These are phyloP conservation scores for Deilephila elpenor DNA, from an alignment of 2,888 invertebrate genomes.

Conservation along the genomic window DNA sequence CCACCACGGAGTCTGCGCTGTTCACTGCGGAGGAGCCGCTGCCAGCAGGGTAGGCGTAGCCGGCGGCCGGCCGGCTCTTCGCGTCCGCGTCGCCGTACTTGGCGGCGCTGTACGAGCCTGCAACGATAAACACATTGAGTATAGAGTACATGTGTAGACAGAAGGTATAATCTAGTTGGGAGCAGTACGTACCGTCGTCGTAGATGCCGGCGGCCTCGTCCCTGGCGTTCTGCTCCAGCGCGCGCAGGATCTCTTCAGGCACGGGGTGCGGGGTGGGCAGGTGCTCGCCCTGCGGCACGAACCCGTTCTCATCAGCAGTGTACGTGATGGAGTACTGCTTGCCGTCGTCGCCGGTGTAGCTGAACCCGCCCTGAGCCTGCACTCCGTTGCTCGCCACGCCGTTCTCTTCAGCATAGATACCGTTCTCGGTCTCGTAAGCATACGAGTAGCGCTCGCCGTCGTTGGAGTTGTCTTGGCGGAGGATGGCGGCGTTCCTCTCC, in stretches of 20 bases:
- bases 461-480: conserved; percentile 70
- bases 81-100: conserved; percentile 58
- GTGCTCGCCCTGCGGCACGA: conserved; percentile 74
- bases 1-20: conserved; percentile 58
- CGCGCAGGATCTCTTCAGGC: conserved; percentile 72
- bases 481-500: conserved; percentile 73
- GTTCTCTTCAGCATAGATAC: conserved; percentile 72
- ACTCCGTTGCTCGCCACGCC: conserved; percentile 77
- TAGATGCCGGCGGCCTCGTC: conserved; percentile 79
- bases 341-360: conserved; percentile 79
- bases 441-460: conserved; percentile 73
- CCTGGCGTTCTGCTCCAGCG: conserved; percentile 74
- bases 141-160: neutral
- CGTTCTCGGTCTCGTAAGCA: conserved; percentile 76
- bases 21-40: conserved; percentile 39
- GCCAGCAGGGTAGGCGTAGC: conserved; percentile 37
- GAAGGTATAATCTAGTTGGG: neutral
- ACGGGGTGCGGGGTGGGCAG: conserved; percentile 76
- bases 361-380: conserved; percentile 72
- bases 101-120: conserved; percentile 72
- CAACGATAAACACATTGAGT: neutral
- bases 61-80: conserved; percentile 44
- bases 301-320: conserved; percentile 77
- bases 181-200: conserved; percentile 66
- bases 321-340: conserved; percentile 75